phyloP scores from a whole-genome alignment of 2,888 invertebrate genomes.

The Sarcophaga variegata region DNA sequence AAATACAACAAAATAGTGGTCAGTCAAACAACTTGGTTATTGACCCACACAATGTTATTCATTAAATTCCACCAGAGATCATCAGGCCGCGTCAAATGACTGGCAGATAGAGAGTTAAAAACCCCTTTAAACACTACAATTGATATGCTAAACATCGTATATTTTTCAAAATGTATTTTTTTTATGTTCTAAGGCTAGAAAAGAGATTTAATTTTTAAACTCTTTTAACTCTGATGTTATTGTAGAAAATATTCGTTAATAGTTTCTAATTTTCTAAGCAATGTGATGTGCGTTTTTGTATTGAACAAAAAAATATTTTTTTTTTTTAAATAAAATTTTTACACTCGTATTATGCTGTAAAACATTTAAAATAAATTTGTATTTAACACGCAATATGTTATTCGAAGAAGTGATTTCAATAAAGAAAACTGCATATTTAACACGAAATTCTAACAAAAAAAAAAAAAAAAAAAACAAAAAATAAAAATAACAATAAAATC shows the following conservation, averaged over 20 bases:
- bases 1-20: not conserved
- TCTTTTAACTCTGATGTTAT: not conserved
- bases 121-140: not conserved
- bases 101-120: not conserved
- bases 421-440: not conserved
- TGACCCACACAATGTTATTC: conserved; percentile 48
- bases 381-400: conserved; percentile 25
- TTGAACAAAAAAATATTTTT: not conserved
- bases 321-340: conserved; percentile 8
- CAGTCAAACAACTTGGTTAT: conserved; percentile 54
- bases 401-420: not conserved
- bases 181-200: not conserved
- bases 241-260: not conserved
- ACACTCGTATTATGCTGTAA: not conserved
- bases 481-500: not conserved
- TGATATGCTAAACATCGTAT: conserved; percentile 27
- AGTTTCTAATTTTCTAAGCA: not conserved
- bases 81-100: not conserved
- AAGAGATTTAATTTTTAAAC: not conserved
- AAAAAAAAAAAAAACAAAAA: not conserved
- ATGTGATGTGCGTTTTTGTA: conserved; percentile 8
- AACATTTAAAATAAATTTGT: conserved; percentile 28
- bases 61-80: not conserved
- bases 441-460: not conserved
- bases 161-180: conserved; percentile 25